These are phyloP conservation scores for Mesodorylaimus sp. DNA, from an alignment of 2,888 invertebrate species.

Conservation along the genomic window DNA sequence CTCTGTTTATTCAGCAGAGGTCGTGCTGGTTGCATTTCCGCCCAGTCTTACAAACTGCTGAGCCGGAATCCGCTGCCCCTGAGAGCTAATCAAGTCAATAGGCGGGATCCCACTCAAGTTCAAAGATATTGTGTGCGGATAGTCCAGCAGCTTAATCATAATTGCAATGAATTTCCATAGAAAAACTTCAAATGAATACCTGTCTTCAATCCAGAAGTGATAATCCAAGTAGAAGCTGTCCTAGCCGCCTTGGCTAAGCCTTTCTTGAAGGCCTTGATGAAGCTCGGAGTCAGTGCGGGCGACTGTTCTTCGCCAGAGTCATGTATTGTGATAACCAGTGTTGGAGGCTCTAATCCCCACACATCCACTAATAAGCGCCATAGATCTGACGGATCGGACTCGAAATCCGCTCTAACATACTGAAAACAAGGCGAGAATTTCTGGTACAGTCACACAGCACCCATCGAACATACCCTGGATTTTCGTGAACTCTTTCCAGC, in stretches of 20 bases:
- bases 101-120: too few species aligned
- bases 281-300: constrained; percentile 82
- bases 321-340: constrained; percentile 87
- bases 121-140: too few species aligned
- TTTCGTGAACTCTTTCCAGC: constrained; percentile 89
- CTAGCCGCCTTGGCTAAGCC: constrained; percentile 89
- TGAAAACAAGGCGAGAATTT: constrained; percentile 36
- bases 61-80: too few species aligned
- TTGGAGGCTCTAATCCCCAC: constrained; percentile 87
- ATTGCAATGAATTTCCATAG: too few species aligned
- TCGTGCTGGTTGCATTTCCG: too few species aligned
- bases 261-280: constrained; percentile 80
- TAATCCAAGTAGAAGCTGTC: constrained; percentile 95
- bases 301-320: constrained; percentile 95
- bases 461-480: constrained; percentile 51
- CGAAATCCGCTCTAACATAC: constrained; percentile 84
- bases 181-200: constrained; percentile 25
- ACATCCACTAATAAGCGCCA: constrained; percentile 76
- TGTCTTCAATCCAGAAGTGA: constrained; percentile 49
- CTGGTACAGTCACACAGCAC: background rate
- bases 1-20: too few species aligned
- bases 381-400: constrained; percentile 78
- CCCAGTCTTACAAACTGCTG: too few species aligned
- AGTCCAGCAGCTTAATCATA: too few species aligned
- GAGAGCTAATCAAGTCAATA: too few species aligned